A percentile compares a stretch with the other conserved stretches of the same genome.
These are phyloP conservation scores for Tetragonisca angustula DNA, from an alignment of 2,888 invertebrate genomes.

Conservation along the genomic window DNA sequence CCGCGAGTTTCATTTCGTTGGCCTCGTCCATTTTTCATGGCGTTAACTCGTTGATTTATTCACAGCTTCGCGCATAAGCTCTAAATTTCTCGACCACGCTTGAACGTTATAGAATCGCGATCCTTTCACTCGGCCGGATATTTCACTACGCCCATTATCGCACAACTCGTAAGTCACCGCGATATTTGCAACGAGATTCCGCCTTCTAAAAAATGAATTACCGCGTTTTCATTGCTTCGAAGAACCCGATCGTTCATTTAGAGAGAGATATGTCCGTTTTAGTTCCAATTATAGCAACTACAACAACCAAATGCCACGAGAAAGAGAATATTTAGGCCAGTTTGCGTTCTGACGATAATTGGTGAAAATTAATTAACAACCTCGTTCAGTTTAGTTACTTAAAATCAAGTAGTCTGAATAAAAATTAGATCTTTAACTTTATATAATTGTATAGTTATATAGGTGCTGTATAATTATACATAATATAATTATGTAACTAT, in stretches of 20 bases:
- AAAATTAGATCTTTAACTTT: too few species aligned
- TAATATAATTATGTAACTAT: too few species aligned
- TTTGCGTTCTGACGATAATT: constrained; percentile 38
- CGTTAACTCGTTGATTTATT: constrained; percentile 23
- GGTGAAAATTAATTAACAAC: constrained; percentile 34
- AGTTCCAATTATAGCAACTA: background rate
- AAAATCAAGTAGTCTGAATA: background rate
- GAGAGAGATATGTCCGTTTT: background rate
- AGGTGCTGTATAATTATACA: too few species aligned
- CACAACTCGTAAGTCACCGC: constrained; percentile 7
- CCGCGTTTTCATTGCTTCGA: constrained; percentile 60
- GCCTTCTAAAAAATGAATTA: constrained; percentile 66
- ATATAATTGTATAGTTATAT: too few species aligned
- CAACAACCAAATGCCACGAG: background rate
- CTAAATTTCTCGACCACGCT: constrained; percentile 24
- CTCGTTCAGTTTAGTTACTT: background rate
- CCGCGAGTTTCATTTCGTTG: background rate
- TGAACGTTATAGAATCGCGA: constrained; percentile 24
- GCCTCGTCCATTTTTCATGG: background rate
- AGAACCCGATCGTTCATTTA: constrained; percentile 48
- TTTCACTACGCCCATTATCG: constrained; percentile 29
- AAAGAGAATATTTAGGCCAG: constrained; percentile 19
- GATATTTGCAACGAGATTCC: constrained; percentile 36
- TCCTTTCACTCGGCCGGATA: constrained; percentile 56
- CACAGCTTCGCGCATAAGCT: background rate